These are phyloP conservation scores for Microplitis manilae DNA, from an alignment of 2,888 invertebrate species.

Conservation along the genomic window DNA sequence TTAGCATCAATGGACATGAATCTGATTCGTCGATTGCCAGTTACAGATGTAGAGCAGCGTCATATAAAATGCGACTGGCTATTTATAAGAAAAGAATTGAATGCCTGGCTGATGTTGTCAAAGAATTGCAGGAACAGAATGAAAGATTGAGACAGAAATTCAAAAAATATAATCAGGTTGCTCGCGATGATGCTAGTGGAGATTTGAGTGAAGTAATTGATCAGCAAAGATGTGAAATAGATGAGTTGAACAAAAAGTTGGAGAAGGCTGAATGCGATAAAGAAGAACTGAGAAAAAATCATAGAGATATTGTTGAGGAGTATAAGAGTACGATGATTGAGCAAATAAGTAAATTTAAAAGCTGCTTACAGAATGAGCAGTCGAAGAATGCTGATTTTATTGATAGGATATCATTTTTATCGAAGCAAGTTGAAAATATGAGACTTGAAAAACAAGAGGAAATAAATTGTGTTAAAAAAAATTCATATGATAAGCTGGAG, in stretches of 20 bases:
- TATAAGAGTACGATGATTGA: constrained; percentile 53
- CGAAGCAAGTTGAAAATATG: neutral
- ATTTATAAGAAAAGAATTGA: constrained; percentile 49
- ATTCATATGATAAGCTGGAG: constrained; percentile 51
- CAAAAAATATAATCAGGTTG: neutral
- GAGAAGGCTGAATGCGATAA: constrained; percentile 55
- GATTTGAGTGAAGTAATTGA: neutral
- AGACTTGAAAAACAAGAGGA: constrained; percentile 46
- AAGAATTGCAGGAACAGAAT: constrained; percentile 55
- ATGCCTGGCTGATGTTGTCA: constrained; percentile 47
- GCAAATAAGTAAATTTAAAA: constrained; percentile 53
- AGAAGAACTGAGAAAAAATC: constrained; percentile 52
- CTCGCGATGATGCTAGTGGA: neutral
- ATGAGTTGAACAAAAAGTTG: constrained; percentile 48
- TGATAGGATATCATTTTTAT: constrained; percentile 52
- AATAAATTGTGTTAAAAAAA: constrained; percentile 54
- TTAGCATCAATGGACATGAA: too few relatives aligned
- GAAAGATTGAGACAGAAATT: constrained; percentile 46
- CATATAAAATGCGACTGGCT: neutral
- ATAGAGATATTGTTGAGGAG: constrained; percentile 53
- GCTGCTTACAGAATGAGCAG: constrained; percentile 51
- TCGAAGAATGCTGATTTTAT: constrained; percentile 51
- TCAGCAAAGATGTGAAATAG: neutral
- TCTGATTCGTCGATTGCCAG: neutral
- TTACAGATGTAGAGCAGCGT: neutral